Conservation (phyloP, 2,888 invertebrate genomes). For the Tipula confusa region DNA sequence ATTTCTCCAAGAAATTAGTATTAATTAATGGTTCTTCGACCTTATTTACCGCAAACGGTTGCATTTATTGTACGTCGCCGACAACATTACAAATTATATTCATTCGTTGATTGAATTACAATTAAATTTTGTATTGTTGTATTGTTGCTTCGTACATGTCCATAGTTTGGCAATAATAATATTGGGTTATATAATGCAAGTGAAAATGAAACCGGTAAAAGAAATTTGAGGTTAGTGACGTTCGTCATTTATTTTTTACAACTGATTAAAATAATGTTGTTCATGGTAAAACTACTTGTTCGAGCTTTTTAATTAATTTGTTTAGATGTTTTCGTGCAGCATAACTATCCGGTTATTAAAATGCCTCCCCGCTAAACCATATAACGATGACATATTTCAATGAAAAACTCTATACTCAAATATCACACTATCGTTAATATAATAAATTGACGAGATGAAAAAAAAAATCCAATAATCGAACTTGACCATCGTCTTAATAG, state of each 20-base stretch:
- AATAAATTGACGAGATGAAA: too few species aligned
- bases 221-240: neutral
- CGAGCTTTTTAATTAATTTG: too few species aligned
- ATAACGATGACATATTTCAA: neutral
- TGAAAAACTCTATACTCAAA: neutral
- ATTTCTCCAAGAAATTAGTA: neutral
- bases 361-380: too few species aligned
- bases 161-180: neutral
- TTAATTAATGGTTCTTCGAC: neutral
- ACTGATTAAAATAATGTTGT: neutral
- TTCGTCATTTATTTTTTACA: too few species aligned
- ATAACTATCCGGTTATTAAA: too few species aligned
- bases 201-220: neutral
- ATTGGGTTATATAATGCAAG: neutral
- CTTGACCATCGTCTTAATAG: neutral
- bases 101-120: neutral
- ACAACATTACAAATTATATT: neutral
- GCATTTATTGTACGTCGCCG: neutral
- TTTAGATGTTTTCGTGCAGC: too few species aligned
- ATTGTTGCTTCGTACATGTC: neutral
- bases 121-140: neutral
- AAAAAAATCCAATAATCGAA: neutral
- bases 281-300: too few species aligned
- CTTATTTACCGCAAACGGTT: neutral
- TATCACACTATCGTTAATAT: neutral